A percentile compares a stretch with the other conserved stretches of the same genome.
Conservation (phyloP, 2,888 invertebrate genomes). For the Drosophila helvetica region DNA sequence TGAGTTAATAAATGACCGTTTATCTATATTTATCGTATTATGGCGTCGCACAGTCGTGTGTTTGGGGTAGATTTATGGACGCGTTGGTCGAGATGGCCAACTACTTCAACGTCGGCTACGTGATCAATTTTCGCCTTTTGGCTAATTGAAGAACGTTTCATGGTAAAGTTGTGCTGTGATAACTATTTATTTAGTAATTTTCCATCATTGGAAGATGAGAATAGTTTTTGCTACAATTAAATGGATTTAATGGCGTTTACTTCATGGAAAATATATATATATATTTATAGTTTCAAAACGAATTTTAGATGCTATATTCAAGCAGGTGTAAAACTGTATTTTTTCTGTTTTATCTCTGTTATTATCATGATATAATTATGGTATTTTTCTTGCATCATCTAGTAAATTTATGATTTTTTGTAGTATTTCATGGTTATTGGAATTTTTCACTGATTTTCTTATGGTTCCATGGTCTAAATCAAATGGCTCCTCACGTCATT, state of each 20-base stretch:
- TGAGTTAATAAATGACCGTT: conserved; percentile 74
- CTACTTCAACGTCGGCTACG: conserved; percentile 37
- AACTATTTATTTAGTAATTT: conserved; percentile 8
- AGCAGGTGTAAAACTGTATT: too few species aligned
- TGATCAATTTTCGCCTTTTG: conserved; percentile 33
- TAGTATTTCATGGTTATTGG: neutral
- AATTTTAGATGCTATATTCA: too few species aligned
- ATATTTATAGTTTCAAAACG: too few species aligned
- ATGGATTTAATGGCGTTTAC: neutral
- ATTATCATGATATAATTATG: too few species aligned
- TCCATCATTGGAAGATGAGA: neutral
- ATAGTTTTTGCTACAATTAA: neutral
- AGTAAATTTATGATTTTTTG: too few species aligned
- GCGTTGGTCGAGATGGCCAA: conserved; percentile 26
- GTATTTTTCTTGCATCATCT: too few species aligned
- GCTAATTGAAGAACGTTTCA: conserved; percentile 21
- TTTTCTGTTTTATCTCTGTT: too few species aligned
- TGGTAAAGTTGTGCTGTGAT: conserved; percentile 7
- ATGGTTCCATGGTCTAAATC: too few species aligned
- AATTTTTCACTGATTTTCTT: neutral
- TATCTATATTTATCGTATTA: conserved; percentile 60
- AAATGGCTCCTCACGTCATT: too few species aligned
- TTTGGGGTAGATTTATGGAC: conserved; percentile 34
- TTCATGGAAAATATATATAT: too few species aligned
- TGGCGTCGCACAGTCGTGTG: neutral